Percentiles rank a stretch among this genome's conserved stretches.
phyloP scores from a whole-genome alignment of 2,113 vertebrate species.

The Zosterops borbonicus region DNA sequence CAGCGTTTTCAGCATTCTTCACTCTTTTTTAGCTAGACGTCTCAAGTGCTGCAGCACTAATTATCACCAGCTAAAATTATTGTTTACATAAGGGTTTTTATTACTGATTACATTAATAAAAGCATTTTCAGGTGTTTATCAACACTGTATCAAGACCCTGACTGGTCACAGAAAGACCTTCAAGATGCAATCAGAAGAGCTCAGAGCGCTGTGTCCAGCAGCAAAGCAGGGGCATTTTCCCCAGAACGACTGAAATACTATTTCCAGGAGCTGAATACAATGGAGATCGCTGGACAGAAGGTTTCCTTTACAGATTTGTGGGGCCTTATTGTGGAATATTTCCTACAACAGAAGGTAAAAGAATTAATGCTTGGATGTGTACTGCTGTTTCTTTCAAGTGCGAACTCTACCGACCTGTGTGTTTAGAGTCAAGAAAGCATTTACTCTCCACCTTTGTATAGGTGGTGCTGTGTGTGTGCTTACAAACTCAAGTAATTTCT shows the following conservation, averaged over 20 bases:
- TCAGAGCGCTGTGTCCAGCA: slow-evolving; percentile 71
- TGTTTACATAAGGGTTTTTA: neutral
- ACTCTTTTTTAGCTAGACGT: neutral
- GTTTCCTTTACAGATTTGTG: slow-evolving; percentile 79
- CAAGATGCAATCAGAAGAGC: slow-evolving; percentile 52
- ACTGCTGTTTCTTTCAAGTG: neutral
- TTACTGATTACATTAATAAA: neutral
- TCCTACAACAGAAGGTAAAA: slow-evolving; percentile 81
- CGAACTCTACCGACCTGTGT: fast-evolving
- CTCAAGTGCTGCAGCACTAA: neutral
- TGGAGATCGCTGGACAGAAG: slow-evolving; percentile 56
- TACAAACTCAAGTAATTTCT: neutral
- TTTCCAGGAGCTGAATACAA: slow-evolving; percentile 65
- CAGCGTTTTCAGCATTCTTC: neutral
- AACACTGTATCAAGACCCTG: slow-evolving; percentile 74
- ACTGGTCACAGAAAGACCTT: slow-evolving; percentile 81
- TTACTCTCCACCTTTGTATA: neutral
- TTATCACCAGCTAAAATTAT: neutral
- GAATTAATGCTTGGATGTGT: neutral
- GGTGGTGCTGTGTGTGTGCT: neutral
- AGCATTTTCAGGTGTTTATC: slow-evolving; percentile 79
- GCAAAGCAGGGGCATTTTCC: slow-evolving; percentile 69
- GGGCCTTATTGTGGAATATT: slow-evolving; percentile 82
- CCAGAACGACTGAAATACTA: slow-evolving; percentile 76
- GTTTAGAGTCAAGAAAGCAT: neutral